Evolutionary conservation across 2,888 invertebrate species (phyloP), one percentile per base, ranked within the genome.

Genomic region (Lasioglossum zephyrum): DNA sequence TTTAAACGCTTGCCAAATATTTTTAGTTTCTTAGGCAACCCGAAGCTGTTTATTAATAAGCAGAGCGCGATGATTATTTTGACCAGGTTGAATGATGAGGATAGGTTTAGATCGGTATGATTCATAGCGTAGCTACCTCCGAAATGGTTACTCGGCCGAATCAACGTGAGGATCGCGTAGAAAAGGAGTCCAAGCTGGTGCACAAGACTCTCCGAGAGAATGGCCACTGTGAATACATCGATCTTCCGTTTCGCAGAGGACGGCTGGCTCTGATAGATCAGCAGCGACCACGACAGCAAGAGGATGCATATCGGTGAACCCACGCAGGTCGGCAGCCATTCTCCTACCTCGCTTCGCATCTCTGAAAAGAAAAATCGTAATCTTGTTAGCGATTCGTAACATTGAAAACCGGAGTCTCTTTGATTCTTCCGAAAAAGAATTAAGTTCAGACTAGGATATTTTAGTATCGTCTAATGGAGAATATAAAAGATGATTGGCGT

Each of bases 251-350:
- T 94, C 84, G 92, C 87, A 74, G 93, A 92, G 36, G 94, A 92
- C 49, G 94, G 93, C 85, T 95, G 95, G 81, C 95, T 95, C 93
- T 96, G 95, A 91, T 96, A 95, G 82, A 96, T 95, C 90, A 96
- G 94, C 79, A 96, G 93, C 36, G 95, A 95, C 95, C 95, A 95
- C 74, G 95, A 95, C 72, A 96, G 92, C 84, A 95, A 92, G 63
- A 95, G 95, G 85, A 95, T 93, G 91, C 95, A 94, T 87, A 95
- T 93, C 82, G 95, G 95, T 82, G 95, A 95, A 89, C 95, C 95
- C 85, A 95, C 95, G 91, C 95, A 95, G 87, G 95, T 95, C 91
- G 95, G 95, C 91, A 95, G 92, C 95, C 95, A 95, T 91, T 95
- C 95, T 92, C 95, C 93, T 84, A 94, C 95, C 91, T 95, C 95